These are phyloP conservation scores for Perithous albicinctus DNA, from an alignment of 2,888 invertebrate species.

Conservation along the genomic window DNA sequence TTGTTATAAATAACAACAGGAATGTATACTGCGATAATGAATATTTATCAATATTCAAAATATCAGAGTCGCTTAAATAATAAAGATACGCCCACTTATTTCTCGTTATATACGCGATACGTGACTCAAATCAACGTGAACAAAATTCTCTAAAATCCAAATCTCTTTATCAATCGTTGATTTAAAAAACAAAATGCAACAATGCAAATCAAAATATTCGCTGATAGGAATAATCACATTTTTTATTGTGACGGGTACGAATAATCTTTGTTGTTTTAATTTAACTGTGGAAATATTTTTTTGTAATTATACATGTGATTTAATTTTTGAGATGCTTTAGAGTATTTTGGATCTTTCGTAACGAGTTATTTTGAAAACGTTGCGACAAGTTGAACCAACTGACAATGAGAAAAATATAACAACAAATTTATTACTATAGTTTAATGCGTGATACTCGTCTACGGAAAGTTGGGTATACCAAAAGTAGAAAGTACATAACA, in stretches of 20 bases:
- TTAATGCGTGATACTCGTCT: not conserved
- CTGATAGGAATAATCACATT: too few species aligned
- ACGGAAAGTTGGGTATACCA: not conserved
- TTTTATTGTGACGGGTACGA: too few species aligned
- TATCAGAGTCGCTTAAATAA: not conserved
- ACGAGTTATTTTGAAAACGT: too few species aligned
- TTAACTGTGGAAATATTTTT: too few species aligned
- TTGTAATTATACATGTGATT: too few species aligned
- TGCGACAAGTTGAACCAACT: not conserved
- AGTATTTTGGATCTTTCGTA: too few species aligned
- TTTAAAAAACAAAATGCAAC: too few species aligned
- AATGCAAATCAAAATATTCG: too few species aligned
- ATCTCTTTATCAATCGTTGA: not conserved
- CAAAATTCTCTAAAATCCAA: not conserved
- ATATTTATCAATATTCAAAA: not conserved
- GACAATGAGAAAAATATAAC: not conserved
- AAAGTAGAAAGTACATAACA: constrained; percentile 34
- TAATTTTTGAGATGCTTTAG: too few species aligned
- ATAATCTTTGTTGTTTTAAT: too few species aligned
- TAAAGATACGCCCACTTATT: not conserved
- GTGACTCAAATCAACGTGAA: not conserved
- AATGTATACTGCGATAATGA: not conserved
- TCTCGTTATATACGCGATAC: not conserved
- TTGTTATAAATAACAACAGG: not conserved
- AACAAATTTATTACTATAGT: constrained; percentile 12